Evolutionary conservation across 2,797 vertebrate genomes (phyloP).

Genomic region (Apogon hyalosoma): DNA sequence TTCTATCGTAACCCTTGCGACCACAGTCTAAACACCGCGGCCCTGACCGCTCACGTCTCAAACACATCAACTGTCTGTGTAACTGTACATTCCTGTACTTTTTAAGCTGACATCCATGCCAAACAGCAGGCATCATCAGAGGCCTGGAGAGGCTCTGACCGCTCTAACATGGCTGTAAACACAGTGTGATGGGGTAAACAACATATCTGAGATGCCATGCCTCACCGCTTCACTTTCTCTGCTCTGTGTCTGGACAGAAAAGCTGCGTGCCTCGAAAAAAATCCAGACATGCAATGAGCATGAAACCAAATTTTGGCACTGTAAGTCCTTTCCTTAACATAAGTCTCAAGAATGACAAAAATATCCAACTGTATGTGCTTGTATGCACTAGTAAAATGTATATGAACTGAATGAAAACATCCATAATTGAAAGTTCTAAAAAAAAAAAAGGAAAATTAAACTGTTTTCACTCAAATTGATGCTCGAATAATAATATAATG

Average conservation of each 20-base stretch:
- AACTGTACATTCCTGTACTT: conserved; percentile 1
- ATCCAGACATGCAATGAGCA: background rate
- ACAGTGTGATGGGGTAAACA: conserved; percentile 52
- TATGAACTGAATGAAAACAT: background rate
- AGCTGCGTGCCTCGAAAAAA: background rate
- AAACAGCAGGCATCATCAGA: conserved; percentile 18
- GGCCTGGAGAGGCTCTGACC: conserved; percentile 27
- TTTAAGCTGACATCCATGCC: conserved; percentile 1
- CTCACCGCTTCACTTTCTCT: conserved; percentile 28
- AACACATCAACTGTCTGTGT: conserved; percentile 6
- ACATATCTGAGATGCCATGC: conserved; percentile 65
- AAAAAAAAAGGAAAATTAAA: no score
- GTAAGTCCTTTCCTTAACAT: background rate
- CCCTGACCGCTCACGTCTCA: conserved; percentile 5
- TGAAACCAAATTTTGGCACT: background rate
- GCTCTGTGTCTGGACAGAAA: conserved; percentile 7
- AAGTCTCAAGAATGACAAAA: background rate
- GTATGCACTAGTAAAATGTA: background rate
- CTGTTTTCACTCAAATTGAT: no score
- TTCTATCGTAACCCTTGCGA: conserved; percentile 6
- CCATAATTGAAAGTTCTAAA: no score
- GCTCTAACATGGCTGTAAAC: conserved; percentile 48
- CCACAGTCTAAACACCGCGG: conserved; percentile 13
- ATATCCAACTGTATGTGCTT: background rate
- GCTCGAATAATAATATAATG: no score